phyloP scores from a whole-genome alignment of 23 tunicate species.

The Ascidia mentula region DNA sequence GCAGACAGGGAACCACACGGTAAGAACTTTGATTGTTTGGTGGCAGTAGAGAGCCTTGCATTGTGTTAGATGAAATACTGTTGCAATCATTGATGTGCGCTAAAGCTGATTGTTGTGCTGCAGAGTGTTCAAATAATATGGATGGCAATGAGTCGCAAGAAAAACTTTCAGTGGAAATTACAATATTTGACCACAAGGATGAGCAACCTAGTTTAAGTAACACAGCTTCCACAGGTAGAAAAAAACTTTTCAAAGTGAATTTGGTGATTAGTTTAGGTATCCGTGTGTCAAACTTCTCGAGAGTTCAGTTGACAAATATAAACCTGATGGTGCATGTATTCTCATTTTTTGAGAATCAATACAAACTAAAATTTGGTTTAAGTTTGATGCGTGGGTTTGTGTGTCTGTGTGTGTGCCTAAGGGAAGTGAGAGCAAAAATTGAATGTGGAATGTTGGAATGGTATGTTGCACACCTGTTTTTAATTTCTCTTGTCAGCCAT shows the following conservation, averaged over 20 bases:
- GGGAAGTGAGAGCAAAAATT: background rate
- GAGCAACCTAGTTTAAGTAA: background rate
- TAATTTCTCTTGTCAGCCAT: background rate
- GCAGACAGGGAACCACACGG: slow-evolving; percentile 15
- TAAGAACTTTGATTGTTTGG: background rate
- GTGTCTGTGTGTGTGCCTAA: background rate
- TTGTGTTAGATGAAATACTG: background rate
- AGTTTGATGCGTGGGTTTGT: too few species aligned
- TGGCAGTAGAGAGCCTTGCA: background rate
- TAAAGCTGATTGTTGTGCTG: background rate
- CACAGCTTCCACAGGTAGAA: background rate
- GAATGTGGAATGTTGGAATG: background rate
- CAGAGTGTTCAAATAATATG: background rate
- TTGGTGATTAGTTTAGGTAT: background rate
- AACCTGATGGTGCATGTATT: slow-evolving; percentile 1
- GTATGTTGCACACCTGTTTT: background rate
- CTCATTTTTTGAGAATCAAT: background rate
- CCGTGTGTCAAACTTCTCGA: background rate
- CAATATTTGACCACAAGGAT: background rate
- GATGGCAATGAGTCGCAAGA: background rate
- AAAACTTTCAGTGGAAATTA: background rate
- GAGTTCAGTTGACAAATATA: background rate
- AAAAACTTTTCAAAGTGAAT: background rate
- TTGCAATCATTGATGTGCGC: background rate
- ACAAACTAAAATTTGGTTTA: background rate